A percentile compares a stretch with the other conserved stretches of the same genome.
Conservation (phyloP, 2,888 invertebrate species). For the Tholera decimalis region DNA sequence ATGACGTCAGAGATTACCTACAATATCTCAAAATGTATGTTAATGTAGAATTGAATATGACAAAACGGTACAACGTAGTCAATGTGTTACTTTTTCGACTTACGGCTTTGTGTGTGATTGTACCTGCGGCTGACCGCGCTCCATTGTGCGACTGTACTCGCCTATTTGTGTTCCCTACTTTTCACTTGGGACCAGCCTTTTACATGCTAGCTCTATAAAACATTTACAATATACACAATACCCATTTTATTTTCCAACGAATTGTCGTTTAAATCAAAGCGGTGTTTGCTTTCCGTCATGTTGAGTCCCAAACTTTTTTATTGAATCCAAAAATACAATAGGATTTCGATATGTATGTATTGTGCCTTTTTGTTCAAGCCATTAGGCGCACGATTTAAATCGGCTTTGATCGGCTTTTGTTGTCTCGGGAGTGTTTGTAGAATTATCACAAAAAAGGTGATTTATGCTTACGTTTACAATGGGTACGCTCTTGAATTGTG, state of each 20-base stretch:
- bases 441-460: constrained; percentile 13
- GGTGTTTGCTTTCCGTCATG: constrained; percentile 10
- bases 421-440: constrained; percentile 2
- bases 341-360: constrained; percentile 2
- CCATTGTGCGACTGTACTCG: constrained; percentile 17
- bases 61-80: too few species aligned
- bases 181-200: constrained; percentile 8
- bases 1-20: too few species aligned
- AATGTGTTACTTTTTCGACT: not conserved
- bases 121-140: not conserved
- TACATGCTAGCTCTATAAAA: constrained; percentile 9
- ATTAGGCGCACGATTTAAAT: constrained; percentile 24
- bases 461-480: not conserved
- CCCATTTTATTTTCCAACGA: not conserved
- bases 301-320: constrained; percentile 23
- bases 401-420: constrained; percentile 27
- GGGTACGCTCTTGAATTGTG: constrained; percentile 1
- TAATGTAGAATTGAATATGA: too few species aligned
- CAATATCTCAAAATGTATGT: too few species aligned
- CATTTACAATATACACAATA: constrained; percentile 2
- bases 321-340: constrained; percentile 22
- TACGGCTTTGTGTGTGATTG: constrained; percentile 7
- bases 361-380: constrained; percentile 11
- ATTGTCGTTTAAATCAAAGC: constrained; percentile 21
- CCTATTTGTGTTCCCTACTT: constrained; percentile 9